Conservation (phyloP, 2,113 vertebrate species). For the Scopus umbretta region DNA sequence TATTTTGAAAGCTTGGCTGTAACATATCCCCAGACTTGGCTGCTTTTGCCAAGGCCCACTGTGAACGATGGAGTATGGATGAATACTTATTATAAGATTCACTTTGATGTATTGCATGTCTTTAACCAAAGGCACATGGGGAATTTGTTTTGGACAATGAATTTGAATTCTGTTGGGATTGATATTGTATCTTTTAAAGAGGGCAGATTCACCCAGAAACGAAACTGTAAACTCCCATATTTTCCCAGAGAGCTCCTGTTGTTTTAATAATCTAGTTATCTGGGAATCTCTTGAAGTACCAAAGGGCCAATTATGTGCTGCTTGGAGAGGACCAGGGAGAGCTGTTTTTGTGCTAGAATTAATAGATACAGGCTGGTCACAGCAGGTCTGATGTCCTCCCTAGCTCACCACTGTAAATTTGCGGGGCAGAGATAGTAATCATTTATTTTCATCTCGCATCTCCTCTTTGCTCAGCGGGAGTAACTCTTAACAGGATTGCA, state of each 20-base stretch:
- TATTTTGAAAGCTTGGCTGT: not conserved
- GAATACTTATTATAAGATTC: not conserved
- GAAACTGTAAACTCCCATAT: not conserved
- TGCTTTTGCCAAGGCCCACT: constrained; percentile 3
- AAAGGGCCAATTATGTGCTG: not conserved
- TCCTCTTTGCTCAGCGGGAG: not conserved
- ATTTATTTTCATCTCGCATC: not conserved
- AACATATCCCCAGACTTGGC: not conserved
- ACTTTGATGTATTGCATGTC: constrained; percentile 10
- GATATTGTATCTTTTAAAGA: not conserved
- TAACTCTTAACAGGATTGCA: not conserved
- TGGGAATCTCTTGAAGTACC: not conserved
- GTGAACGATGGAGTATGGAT: not conserved
- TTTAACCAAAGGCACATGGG: not conserved
- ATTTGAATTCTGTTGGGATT: not conserved
- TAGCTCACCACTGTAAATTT: not conserved
- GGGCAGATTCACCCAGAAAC: not conserved
- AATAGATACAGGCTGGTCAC: not conserved
- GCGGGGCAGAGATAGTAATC: not conserved
- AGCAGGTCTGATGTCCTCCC: not conserved
- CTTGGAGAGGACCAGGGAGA: not conserved
- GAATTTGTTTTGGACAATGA: not conserved
- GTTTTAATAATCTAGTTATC: constrained; percentile 11
- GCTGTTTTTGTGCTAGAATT: not conserved
- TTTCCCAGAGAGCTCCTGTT: not conserved